Conservation (phyloP, 2,113 vertebrate species). For the Antechinus flavipes region DNA sequence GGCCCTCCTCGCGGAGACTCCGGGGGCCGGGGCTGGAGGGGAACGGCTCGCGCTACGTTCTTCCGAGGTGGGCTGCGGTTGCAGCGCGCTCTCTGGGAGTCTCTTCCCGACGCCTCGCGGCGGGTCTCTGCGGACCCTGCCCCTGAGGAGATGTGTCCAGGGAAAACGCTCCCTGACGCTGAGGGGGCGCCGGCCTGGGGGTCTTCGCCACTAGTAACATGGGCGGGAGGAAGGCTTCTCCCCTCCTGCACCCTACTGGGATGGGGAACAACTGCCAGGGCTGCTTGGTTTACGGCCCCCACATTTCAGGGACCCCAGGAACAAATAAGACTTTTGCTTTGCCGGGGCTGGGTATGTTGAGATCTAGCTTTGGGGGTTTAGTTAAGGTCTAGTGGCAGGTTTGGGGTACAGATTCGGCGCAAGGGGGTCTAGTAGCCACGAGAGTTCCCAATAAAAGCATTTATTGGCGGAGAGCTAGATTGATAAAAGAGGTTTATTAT, state of each 20-base stretch:
- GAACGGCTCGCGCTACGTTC: background rate
- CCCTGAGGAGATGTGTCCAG: background rate
- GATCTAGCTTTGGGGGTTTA: too few relatives aligned
- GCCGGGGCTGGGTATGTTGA: background rate
- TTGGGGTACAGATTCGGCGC: too few relatives aligned
- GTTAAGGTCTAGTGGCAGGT: too few relatives aligned
- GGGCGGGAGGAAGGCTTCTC: background rate
- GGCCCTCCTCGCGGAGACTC: background rate
- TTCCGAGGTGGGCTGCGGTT: background rate
- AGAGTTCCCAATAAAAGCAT: too few relatives aligned
- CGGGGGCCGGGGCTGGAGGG: background rate
- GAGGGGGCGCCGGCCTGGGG: background rate
- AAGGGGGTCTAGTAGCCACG: too few relatives aligned
- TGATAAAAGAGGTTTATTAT: too few relatives aligned
- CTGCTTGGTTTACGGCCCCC: background rate
- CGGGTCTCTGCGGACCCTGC: background rate
- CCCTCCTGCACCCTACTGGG: background rate
- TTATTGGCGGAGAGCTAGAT: too few relatives aligned
- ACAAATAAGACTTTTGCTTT: background rate
- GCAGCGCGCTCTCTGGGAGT: background rate
- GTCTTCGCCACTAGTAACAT: too few relatives aligned
- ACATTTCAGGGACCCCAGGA: background rate
- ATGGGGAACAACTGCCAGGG: background rate
- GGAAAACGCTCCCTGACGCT: background rate
- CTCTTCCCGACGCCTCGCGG: background rate